Evolutionary conservation across 1,140 invertebrate genomes (phyloP).

Genomic region (Meloidogyne floridensis): DNA sequence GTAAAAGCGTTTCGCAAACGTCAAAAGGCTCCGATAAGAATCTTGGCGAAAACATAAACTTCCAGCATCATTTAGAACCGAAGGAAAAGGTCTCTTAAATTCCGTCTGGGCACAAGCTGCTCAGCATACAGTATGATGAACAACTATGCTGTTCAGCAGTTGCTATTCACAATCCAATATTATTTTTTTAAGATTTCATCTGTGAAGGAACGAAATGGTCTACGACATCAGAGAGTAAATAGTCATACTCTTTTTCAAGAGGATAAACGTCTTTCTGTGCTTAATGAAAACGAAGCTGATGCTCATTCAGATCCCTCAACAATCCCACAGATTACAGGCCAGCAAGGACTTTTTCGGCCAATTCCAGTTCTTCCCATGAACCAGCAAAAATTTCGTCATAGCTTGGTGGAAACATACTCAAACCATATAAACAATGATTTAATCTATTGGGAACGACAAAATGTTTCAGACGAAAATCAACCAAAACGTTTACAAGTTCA

Average conservation of each 20-base stretch:
- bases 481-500: background rate
- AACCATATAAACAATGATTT: background rate
- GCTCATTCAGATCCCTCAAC: background rate
- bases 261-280: background rate
- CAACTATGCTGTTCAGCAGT: too few relatives aligned
- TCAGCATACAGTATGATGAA: too few relatives aligned
- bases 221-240: background rate
- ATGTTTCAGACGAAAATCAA: too few relatives aligned
- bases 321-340: background rate
- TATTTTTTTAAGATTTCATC: background rate
- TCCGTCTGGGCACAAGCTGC: too few relatives aligned
- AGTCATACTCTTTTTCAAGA: background rate
- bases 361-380: conserved; percentile 14
- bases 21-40: background rate
- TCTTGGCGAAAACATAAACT: background rate
- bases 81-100: too few relatives aligned
- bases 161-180: too few relatives aligned
- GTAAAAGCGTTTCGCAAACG: background rate
- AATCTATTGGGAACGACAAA: background rate
- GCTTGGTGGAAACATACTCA: conserved; percentile 23
- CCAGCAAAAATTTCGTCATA: conserved; percentile 26
- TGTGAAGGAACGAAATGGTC: background rate
- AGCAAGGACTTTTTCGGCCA: conserved; percentile 19
- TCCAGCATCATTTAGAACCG: too few relatives aligned
- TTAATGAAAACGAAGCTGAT: background rate